Conservation (phyloP, 2,113 vertebrate species). For the Prunella himalayana region DNA sequence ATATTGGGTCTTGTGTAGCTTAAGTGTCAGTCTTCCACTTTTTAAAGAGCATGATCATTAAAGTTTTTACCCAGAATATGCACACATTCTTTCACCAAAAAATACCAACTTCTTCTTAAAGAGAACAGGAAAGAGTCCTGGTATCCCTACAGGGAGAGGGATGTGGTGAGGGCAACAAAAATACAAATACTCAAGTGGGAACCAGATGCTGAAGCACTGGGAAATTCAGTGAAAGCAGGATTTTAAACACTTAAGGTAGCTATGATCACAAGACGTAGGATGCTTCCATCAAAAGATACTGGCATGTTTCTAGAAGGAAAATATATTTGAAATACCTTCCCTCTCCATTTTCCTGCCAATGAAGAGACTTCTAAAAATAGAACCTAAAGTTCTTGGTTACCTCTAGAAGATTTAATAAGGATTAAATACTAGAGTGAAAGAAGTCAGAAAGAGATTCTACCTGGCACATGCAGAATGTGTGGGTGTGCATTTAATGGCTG, state of each 20-base stretch:
- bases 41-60: background rate
- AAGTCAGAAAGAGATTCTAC: background rate
- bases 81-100: background rate
- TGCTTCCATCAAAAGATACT: background rate
- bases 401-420: background rate
- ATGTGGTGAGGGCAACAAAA: background rate
- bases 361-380: background rate
- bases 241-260: background rate
- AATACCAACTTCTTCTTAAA: background rate
- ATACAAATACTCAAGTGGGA: background rate
- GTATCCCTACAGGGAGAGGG: fast-evolving
- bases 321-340: background rate
- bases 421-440: background rate
- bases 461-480: background rate
- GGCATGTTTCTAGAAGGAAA: background rate
- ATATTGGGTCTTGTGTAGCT: fast-evolving
- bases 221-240: background rate
- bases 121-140: background rate
- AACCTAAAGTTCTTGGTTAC: background rate
- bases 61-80: background rate
- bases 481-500: background rate
- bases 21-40: background rate
- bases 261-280: background rate
- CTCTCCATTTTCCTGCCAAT: background rate
- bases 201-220: background rate